Evolutionary conservation across 2,797 vertebrate species (phyloP).

Genomic region (Enteromius fasciolatus): DNA sequence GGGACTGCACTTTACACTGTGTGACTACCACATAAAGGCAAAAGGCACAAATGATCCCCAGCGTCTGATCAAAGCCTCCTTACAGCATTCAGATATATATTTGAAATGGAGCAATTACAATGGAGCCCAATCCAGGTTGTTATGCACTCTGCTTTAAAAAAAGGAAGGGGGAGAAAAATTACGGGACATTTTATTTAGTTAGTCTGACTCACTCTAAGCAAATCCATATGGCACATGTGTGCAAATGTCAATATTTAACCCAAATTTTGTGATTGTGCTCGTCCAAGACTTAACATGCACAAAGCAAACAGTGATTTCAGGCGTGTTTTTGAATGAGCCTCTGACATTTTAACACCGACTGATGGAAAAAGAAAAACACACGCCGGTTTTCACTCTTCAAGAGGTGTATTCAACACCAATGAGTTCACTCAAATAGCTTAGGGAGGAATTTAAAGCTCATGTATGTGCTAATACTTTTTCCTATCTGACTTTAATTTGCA

Average conservation of each 20-base stretch:
- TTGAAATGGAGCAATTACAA: conserved; percentile 58
- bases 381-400: conserved; percentile 54
- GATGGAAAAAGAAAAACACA: conserved; percentile 37
- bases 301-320: conserved; percentile 46
- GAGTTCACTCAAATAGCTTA: conserved; percentile 29
- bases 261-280: conserved; percentile 25
- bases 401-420: conserved; percentile 28
- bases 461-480: conserved; percentile 23
- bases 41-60: conserved; percentile 59
- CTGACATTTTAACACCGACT: conserved; percentile 9
- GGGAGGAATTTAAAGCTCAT: conserved; percentile 27
- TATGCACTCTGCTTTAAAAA: conserved; percentile 43
- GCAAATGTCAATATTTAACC: conserved; percentile 38
- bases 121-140: conserved; percentile 52
- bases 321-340: conserved; percentile 21
- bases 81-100: conserved; percentile 55
- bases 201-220: conserved; percentile 44
- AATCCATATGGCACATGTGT: conserved; percentile 41
- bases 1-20: conserved; percentile 54
- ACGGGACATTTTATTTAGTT: conserved; percentile 32
- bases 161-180: background rate
- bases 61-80: conserved; percentile 62
- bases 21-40: conserved; percentile 57
- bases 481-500: conserved; percentile 23
- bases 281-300: conserved; percentile 33